phyloP scores from a whole-genome alignment of 1,140 invertebrate genomes.

The Temnothorax longispinosus region DNA sequence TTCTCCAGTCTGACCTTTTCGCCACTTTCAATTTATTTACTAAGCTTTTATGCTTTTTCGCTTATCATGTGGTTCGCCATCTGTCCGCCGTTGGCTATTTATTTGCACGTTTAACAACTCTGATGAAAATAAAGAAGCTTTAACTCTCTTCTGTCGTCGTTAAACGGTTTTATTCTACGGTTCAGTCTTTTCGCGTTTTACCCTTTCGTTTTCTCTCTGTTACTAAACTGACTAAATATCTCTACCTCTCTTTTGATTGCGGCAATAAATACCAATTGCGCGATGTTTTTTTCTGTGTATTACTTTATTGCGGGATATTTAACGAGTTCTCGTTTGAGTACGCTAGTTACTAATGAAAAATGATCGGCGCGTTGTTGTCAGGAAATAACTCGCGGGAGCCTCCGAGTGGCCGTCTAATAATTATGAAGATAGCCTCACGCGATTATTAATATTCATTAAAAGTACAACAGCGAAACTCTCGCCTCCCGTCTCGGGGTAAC shows the following conservation, averaged over 20 bases:
- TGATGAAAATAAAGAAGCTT: constrained; percentile 39
- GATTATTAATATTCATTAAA: constrained; percentile 61
- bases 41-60: constrained; percentile 29
- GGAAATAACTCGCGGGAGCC: background rate
- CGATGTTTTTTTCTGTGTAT: background rate
- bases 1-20: background rate
- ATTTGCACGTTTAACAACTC: constrained; percentile 44
- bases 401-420: constrained; percentile 40
- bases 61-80: background rate
- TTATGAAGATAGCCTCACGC: constrained; percentile 35
- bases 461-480: constrained; percentile 31
- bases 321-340: constrained; percentile 26
- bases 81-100: constrained; percentile 39
- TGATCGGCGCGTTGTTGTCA: constrained; percentile 29
- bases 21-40: constrained; percentile 40
- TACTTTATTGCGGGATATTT: background rate
- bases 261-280: constrained; percentile 25
- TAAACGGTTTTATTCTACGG: constrained; percentile 6
- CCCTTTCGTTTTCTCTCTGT: background rate
- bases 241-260: background rate
- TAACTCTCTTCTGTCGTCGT: background rate
- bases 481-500: background rate
- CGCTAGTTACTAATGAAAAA: constrained; percentile 45
- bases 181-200: background rate
- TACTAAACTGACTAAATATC: background rate